phyloP scores from a whole-genome alignment of 1,140 invertebrate species.

The Drosophila tsacasi region DNA sequence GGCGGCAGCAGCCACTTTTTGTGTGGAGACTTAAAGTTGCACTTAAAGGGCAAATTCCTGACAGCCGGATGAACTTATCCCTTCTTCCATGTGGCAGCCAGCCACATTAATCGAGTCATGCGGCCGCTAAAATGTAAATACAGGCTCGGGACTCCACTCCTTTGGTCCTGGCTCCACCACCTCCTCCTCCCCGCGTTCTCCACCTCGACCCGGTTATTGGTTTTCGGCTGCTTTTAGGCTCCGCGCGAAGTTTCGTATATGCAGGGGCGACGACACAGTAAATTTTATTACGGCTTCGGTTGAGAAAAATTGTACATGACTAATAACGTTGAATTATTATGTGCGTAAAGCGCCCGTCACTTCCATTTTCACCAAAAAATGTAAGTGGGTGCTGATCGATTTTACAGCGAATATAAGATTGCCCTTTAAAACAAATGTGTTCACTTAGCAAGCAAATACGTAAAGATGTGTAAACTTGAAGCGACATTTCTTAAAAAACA shows the following conservation, averaged over 20 bases:
- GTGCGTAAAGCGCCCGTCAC: constrained; percentile 48
- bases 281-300: constrained; percentile 70
- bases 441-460: neutral
- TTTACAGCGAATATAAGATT: constrained; percentile 10
- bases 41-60: constrained; percentile 9
- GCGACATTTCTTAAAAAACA: neutral
- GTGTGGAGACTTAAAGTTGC: constrained; percentile 20
- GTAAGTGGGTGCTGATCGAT: constrained; percentile 38
- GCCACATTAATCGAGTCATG: constrained; percentile 59
- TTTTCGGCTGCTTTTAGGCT: constrained; percentile 44
- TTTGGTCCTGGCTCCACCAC: constrained; percentile 6
- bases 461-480: neutral
- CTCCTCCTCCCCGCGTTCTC: neutral
- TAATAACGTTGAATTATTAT: constrained; percentile 68
- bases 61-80: constrained; percentile 1
- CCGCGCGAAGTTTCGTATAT: constrained; percentile 12
- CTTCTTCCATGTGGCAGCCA: constrained; percentile 30
- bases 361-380: constrained; percentile 31
- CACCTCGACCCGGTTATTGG: constrained; percentile 34
- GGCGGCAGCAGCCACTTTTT: constrained; percentile 16
- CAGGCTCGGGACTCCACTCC: constrained; percentile 22
- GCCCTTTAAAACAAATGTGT: neutral
- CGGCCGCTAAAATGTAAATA: constrained; percentile 49
- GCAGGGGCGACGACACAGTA: constrained; percentile 38
- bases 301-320: constrained; percentile 77